Evolutionary conservation across 2,113 vertebrate genomes (phyloP), one percentile per base, ranked within the genome.

Genomic region (Etheostoma cragini): DNA sequence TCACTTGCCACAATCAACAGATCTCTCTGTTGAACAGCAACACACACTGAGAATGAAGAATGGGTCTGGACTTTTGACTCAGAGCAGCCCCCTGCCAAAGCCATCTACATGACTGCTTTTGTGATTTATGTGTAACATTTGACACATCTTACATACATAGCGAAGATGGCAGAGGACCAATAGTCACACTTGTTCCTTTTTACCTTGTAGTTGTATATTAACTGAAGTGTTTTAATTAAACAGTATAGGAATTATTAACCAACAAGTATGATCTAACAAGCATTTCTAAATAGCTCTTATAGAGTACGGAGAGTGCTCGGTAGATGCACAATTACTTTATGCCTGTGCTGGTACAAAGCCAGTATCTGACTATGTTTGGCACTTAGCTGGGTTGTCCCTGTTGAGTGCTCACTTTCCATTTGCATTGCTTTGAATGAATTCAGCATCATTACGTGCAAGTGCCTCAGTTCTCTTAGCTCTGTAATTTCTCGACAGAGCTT

Each of bases 381-480:
- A 75, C 47, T 54, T 46, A 26, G 26, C 45, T 66, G 69, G 19
- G 15, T 49, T 67, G 26, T 53, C 62, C 72, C 72, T 57, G 61
- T 4, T 21, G 64, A 42, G 13, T 19, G 8, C 22, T 82, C 14
- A 0, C 26, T 52, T 49, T 13, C 19, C 3, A 13, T 82, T n/a
- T 66, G 10, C 42, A 68, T 26, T 26, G 21, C 64, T 61, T 60
- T 58, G 50, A 70, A 64, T 70, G n/a, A 82, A 76, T 63, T 6
- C 30, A 64, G 50, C 30, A 22, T 11, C 70, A 66, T 71, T 65
- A 22, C 52, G 45, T 50, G 72, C 8, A 38, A 81, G 50, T 38
- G 57, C 24, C 73, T 71, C 67, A 42, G 26, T 65, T 65, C 13
- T 78, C 52, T 77, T 63, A n/a, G 22, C 66, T 70, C 47, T 56